Evolutionary conservation across 2,113 vertebrate genomes (phyloP), one percentile per base, ranked within the genome.

Genomic region (Pycnonotus jocosus): DNA sequence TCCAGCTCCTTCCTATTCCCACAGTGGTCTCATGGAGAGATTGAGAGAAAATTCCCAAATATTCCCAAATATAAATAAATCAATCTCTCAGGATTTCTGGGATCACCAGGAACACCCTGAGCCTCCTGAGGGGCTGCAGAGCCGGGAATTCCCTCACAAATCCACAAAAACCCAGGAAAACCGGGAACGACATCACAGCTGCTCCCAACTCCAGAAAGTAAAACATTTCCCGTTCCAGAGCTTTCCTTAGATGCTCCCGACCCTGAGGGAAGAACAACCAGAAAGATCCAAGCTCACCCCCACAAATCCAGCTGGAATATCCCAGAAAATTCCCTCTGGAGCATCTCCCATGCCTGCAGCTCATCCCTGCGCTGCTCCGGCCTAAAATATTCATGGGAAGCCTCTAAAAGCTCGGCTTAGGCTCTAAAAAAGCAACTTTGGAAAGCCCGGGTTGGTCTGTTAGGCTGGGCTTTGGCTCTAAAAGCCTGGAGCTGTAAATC

Each of bases 121-220:
- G 7, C 66, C 27, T 16, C n/a, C 66, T 31, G 37, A 42, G 74
- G 45, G 23, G 51, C 51, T 22, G 62, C n/a, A 81, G n/a, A 31
- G 22, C 13, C 0, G 2, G 78, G 66, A 83, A 33, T 70, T 80
- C 80, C 86, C 40, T 33, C 18, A 6, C 1, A 0, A 1, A 12
- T 10, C 56, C 25, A 19, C 16, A 37, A 51, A 66, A 44, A 0
- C 1, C 4, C 51, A 42, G 47, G 47, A 61, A 30, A 65, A 50
- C 35, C 2, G 3, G 23, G 24, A 88, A 7, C 8, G 27, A 37
- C n/a, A 10, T 31, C 38, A 10, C 0, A 7, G 40, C 72, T 28
- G 45, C 21, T 27, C 30, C 38, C 45, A 60, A 4, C 25, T 20
- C 51, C 40, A 37, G 27, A 3, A 20, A 8, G n/a, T 8, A 18